phyloP scores from a whole-genome alignment of 1,140 invertebrate species.

The Drosophila tropicalis region DNA sequence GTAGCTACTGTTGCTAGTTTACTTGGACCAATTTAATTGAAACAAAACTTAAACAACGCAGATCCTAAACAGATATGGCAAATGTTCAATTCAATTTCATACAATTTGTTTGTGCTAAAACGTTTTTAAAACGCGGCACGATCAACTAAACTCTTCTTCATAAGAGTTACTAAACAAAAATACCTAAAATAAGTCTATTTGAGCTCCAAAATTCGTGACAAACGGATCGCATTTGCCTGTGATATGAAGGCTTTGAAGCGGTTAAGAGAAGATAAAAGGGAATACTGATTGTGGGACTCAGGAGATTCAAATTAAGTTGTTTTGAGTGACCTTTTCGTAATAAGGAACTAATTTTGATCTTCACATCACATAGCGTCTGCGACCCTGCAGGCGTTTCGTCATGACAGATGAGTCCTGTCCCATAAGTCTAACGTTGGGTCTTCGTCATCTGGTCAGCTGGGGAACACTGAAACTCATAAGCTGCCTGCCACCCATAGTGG shows the following conservation, averaged over 20 bases:
- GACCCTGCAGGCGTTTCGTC: constrained; percentile 12
- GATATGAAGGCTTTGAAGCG: neutral
- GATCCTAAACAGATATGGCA: constrained; percentile 72
- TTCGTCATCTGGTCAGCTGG: constrained; percentile 45
- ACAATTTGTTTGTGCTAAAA: constrained; percentile 40
- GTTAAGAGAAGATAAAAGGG: neutral
- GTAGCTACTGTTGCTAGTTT: constrained; percentile 74
- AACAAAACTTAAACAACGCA: constrained; percentile 43
- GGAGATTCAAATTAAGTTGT: neutral
- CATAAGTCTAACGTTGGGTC: constrained; percentile 24
- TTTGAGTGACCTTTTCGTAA: neutral
- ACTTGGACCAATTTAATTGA: constrained; percentile 63
- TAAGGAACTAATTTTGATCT: neutral
- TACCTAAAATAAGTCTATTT: constrained; percentile 81
- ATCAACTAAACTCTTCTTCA: constrained; percentile 63
- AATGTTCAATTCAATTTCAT: constrained; percentile 28
- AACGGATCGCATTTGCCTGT: constrained; percentile 51
- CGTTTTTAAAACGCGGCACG: constrained; percentile 62
- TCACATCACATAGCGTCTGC: neutral
- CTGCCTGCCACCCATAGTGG: constrained; percentile 41
- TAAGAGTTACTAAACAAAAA: constrained; percentile 67
- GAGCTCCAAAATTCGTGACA: constrained; percentile 76
- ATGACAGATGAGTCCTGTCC: constrained; percentile 23
- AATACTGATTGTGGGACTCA: neutral
- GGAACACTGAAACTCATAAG: constrained; percentile 65